Evolutionary conservation across 1,140 invertebrate genomes (phyloP).

Genomic region (Euura lappo): DNA sequence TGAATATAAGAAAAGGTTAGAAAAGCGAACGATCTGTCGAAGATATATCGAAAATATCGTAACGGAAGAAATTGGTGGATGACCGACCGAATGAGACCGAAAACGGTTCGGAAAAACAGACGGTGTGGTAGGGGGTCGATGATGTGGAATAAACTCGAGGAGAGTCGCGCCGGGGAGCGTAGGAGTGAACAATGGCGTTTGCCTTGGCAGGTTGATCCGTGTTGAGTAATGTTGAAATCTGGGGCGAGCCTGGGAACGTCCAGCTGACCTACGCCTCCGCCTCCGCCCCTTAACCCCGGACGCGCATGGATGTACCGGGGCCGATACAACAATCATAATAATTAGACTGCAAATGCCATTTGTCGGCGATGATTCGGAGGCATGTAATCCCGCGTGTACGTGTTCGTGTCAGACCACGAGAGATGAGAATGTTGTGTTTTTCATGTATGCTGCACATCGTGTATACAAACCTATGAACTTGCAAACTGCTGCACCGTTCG

Average conservation of each 20-base stretch:
- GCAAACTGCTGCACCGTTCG: neutral
- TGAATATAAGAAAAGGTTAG: no score
- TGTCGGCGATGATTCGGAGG: neutral
- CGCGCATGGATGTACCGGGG: neutral
- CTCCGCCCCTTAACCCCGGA: slow-evolving; percentile 7
- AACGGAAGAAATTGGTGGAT: no score
- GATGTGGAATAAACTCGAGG: slow-evolving; percentile 5
- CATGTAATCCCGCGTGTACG: neutral
- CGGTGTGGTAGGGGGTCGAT: neutral
- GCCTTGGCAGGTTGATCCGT: slow-evolving; percentile 56
- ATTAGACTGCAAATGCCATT: slow-evolving; percentile 3
- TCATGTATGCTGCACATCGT: no score
- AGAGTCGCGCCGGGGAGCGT: slow-evolving; percentile 26
- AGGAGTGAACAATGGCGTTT: slow-evolving; percentile 50
- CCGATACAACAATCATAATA: slow-evolving; percentile 1
- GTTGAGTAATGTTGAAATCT: slow-evolving; percentile 63
- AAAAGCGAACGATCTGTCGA: no score
- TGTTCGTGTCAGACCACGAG: slow-evolving; percentile 26
- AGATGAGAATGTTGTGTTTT: neutral
- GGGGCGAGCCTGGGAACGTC: slow-evolving; percentile 56
- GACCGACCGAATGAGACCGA: neutral
- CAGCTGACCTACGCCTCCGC: slow-evolving; percentile 47
- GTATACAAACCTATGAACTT: no score
- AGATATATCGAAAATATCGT: no score
- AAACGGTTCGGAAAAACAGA: neutral